phyloP scores from a whole-genome alignment of 2,113 vertebrate species.

The Brachyhypopomus occidentalis region DNA sequence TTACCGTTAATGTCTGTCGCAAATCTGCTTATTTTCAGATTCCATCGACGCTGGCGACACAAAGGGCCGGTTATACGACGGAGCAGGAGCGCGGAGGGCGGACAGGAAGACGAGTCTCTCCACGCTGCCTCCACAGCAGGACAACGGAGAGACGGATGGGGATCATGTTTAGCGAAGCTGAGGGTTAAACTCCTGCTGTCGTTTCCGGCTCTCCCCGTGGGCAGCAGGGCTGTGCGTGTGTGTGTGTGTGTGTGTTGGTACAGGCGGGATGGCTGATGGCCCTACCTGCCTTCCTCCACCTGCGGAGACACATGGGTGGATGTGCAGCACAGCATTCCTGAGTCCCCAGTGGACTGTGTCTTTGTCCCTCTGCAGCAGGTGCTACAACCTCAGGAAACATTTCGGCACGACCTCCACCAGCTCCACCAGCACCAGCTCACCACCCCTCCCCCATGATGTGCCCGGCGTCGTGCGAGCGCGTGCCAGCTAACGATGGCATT shows the following conservation, averaged over 20 bases:
- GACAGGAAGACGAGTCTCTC: too few species aligned
- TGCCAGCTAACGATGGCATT: conserved; percentile 68
- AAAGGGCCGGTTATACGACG: conserved; percentile 65
- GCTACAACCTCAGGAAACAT: conserved; percentile 34
- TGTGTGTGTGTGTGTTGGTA: too few species aligned
- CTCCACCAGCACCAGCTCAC: background rate
- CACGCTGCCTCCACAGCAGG: conserved; percentile 22
- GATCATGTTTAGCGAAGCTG: conserved; percentile 48
- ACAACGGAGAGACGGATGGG: conserved; percentile 71
- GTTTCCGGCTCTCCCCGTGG: background rate
- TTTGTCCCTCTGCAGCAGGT: background rate
- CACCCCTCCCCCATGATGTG: background rate
- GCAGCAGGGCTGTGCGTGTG: background rate
- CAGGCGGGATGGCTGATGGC: background rate
- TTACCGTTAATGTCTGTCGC: conserved; percentile 46
- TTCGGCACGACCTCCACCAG: conserved; percentile 12
- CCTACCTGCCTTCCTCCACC: background rate
- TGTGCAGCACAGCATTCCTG: too few species aligned
- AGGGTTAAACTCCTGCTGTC: conserved; percentile 15
- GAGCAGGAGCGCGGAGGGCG: conserved; percentile 26
- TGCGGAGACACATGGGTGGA: too few species aligned
- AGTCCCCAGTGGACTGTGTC: too few species aligned
- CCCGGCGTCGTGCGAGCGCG: conserved; percentile 43
- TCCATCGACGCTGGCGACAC: conserved; percentile 66
- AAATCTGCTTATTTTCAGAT: conserved; percentile 78